phyloP scores from a whole-genome alignment of 2,888 invertebrate species.

The Drosophila silvestris region DNA sequence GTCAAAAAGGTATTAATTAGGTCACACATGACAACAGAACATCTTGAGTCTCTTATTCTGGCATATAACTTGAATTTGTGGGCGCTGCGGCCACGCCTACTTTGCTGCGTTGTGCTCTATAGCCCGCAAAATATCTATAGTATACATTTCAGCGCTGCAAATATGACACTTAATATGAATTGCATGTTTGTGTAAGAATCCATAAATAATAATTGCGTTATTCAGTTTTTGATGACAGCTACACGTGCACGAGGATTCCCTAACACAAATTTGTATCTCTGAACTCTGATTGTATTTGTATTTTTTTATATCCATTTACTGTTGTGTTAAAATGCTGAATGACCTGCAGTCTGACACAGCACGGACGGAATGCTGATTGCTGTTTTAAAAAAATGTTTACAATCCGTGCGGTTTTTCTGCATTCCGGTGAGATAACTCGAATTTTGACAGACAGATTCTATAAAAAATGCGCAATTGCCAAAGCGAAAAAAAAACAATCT shows the following conservation, averaged over 20 bases:
- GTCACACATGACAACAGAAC: neutral
- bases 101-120: neutral
- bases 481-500: neutral
- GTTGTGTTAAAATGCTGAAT: neutral
- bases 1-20: conserved; percentile 46
- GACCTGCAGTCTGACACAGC: too few species aligned
- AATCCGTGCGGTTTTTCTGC: conserved; percentile 1
- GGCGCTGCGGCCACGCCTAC: neutral
- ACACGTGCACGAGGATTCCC: conserved; percentile 8
- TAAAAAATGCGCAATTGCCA: neutral
- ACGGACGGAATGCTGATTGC: conserved; percentile 1
- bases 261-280: neutral
- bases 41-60: neutral
- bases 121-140: conserved; percentile 28
- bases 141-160: conserved; percentile 30
- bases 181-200: neutral
- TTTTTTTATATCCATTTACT: neutral
- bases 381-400: conserved; percentile 10
- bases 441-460: neutral
- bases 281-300: neutral
- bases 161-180: neutral
- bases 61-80: neutral
- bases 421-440: neutral
- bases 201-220: conserved; percentile 37
- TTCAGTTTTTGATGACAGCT: conserved; percentile 3